Evolutionary conservation across 2,113 vertebrate genomes (phyloP).

Genomic region (Hippocampus comes): DNA sequence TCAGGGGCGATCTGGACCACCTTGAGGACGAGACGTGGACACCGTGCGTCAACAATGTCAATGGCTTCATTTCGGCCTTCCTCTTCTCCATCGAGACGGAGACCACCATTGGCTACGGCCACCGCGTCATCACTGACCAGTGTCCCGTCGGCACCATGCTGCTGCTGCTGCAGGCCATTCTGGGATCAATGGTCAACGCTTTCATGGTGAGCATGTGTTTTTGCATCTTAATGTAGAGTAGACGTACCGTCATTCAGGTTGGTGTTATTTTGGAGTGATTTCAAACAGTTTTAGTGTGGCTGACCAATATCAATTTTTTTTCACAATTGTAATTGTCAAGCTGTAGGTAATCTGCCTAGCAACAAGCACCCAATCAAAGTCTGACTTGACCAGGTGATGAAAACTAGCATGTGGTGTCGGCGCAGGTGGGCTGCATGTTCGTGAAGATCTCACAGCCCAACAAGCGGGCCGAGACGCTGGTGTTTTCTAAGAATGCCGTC

Average conservation of each 20-base stretch:
- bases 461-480: conserved; percentile 78
- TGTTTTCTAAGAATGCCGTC: conserved; percentile 77
- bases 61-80: conserved; percentile 92
- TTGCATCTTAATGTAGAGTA: neutral
- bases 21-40: conserved; percentile 89
- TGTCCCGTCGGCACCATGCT: conserved; percentile 93
- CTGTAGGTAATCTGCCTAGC: no score
- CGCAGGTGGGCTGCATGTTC: conserved; percentile 79
- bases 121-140: conserved; percentile 93
- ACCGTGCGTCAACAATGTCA: conserved; percentile 94
- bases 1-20: conserved; percentile 90
- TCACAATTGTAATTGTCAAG: no score
- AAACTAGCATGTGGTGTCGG: neutral
- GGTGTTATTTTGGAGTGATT: no score
- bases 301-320: no score
- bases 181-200: conserved; percentile 97
- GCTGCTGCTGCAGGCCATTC: conserved; percentile 90
- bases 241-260: neutral
- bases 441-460: conserved; percentile 81
- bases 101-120: conserved; percentile 94
- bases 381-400: no score
- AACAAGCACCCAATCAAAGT: no score
- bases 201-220: conserved; percentile 85
- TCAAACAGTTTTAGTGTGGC: no score
- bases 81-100: conserved; percentile 97